Evolutionary conservation across 2,888 invertebrate species (phyloP).

Genomic region (Eurois occulta): DNA sequence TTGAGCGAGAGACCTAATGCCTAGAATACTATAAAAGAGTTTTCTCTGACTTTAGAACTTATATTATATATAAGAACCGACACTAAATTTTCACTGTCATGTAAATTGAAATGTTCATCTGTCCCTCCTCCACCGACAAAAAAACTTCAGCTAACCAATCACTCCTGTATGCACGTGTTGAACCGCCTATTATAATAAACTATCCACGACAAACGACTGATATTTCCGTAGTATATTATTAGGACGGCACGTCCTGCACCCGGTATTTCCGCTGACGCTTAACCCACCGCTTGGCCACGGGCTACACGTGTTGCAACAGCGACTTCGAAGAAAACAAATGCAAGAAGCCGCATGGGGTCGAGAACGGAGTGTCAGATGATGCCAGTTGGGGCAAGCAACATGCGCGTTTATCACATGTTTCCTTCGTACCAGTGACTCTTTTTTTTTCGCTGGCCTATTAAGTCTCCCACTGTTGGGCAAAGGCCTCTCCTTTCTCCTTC

Average conservation of each 20-base stretch:
- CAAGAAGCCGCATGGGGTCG: neutral
- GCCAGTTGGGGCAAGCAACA: neutral
- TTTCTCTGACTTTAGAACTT: neutral
- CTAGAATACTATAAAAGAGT: neutral
- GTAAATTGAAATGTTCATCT: neutral
- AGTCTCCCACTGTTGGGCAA: too few relatives aligned
- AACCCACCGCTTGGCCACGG: neutral
- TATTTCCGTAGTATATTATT: constrained; percentile 65
- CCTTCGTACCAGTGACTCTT: neutral
- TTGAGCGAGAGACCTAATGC: neutral
- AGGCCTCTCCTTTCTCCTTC: too few relatives aligned
- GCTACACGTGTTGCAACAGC: neutral
- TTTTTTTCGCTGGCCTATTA: too few relatives aligned
- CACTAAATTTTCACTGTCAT: neutral
- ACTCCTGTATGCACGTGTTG: constrained; percentile 48
- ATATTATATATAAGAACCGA: neutral
- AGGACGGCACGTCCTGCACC: constrained; percentile 57
- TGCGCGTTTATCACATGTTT: neutral
- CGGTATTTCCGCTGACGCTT: constrained; percentile 58
- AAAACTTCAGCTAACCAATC: constrained; percentile 14
- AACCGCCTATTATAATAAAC: constrained; percentile 53
- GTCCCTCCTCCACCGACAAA: neutral
- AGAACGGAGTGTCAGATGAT: neutral
- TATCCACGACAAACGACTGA: constrained; percentile 43
- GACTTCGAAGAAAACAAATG: neutral